Percentiles rank a stretch among this genome's conserved stretches.
phyloP scores from a whole-genome alignment of 2,113 vertebrate species.

The Rutilus rutilus region DNA sequence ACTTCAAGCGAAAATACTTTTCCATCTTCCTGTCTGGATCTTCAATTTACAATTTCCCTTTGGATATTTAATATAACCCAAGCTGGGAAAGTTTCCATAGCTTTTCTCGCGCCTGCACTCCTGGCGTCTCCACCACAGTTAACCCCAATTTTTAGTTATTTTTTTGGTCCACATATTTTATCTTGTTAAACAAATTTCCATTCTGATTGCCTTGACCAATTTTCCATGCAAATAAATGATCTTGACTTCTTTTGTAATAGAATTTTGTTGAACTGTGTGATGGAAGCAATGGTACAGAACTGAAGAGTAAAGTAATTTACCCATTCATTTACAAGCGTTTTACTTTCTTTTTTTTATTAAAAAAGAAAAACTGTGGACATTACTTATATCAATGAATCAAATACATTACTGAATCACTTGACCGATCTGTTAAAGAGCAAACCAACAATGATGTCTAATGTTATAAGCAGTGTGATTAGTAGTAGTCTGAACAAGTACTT shows the following conservation, averaged over 20 bases:
- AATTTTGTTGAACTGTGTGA: not conserved
- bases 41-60: constrained; percentile 72
- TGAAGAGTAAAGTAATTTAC: not conserved
- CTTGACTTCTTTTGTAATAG: not conserved
- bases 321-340: not conserved
- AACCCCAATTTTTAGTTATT: constrained; percentile 11
- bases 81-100: constrained; percentile 74
- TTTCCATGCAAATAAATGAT: constrained; percentile 11
- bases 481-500: not conserved
- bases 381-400: not conserved
- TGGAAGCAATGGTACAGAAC: not conserved
- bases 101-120: constrained; percentile 59
- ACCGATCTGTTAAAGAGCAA: not conserved
- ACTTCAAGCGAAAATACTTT: constrained; percentile 69
- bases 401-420: not conserved
- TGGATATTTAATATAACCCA: constrained; percentile 71
- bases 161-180: constrained; percentile 3
- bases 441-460: not conserved
- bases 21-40: constrained; percentile 76
- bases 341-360: not conserved
- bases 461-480: not conserved
- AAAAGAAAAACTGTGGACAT: not conserved
- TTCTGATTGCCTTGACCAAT: not conserved
- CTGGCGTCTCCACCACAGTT: constrained; percentile 64
- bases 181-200: constrained; percentile 17